Base-by-base conservation (phyloP, 2,888 invertebrate genomes). In the Thecocarcelia acutangulata region DNA sequence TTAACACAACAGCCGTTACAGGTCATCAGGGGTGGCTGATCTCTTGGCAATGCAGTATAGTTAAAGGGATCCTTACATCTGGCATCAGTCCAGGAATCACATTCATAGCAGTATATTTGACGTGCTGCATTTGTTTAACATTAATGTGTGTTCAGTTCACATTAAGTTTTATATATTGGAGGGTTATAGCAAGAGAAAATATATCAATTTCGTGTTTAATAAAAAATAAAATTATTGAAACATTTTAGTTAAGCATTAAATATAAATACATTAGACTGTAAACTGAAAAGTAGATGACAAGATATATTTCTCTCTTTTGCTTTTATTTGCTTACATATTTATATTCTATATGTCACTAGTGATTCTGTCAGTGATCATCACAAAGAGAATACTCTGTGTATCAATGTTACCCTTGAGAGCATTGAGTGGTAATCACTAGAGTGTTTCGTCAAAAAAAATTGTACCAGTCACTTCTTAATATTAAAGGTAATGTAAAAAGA, bases 1-100 rank as follows among this genome's bases (percentile, higher is more conserved):
- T 97, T 97, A 80, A 97, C 97, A 91, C 97, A 97, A 92, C 97
- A 97, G 44, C 97, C 97, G 89, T 96, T 95, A 90, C 97, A 97
- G 37, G 95, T 95, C 93, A 95, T 94, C 86, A 97, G 91, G 0
- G 97, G 96, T 8, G 97, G 97, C 91, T 96, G 96, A 90, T 97
- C 96, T 68, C 95, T 92, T 1, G 96, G 97, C 86, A 97, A 91
- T 5, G 96, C 96, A 15, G 97, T 97, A 91, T 96, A 97, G 92
- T 97, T 97, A 92, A 97, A 97, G 0, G 97, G 97, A 90, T 97
- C 97, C 89, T 88, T 96, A 90, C 97, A 97, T 85, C 97, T 92
- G 24, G 94, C 93, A 92, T 97, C 97, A 83, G 95, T 95, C 96
- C 97, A 96, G 86, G 97, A 96, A 91, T 97, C 97, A 89, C 97